phyloP scores from a whole-genome alignment of 2,113 vertebrate genomes.

The Muntiacus muntjak region DNA sequence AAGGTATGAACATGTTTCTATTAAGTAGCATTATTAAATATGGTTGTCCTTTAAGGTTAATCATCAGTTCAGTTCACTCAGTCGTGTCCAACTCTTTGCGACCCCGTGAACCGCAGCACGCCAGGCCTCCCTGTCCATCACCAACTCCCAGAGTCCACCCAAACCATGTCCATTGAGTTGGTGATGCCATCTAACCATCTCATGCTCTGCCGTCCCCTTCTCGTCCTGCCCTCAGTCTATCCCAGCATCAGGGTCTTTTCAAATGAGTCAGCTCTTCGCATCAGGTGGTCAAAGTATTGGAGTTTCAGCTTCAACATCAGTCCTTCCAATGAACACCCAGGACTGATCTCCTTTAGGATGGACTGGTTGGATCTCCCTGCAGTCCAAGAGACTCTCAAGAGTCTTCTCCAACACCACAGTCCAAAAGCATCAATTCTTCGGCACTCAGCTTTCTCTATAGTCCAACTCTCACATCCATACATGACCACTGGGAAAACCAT shows the following conservation, averaged over 20 bases:
- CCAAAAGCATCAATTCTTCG: neutral
- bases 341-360: too few species aligned
- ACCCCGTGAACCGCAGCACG: fast-evolving
- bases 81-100: neutral
- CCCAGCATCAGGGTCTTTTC: neutral
- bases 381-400: neutral
- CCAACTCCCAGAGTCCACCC: neutral
- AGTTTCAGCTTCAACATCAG: too few species aligned
- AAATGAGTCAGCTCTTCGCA: too few species aligned
- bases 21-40: slow-evolving; percentile 16
- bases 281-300: too few species aligned
- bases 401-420: neutral
- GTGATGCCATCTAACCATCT: neutral
- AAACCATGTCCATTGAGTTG: neutral
- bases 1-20: slow-evolving; percentile 83
- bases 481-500: neutral
- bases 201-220: neutral
- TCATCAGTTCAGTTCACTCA: neutral
- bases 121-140: neutral
- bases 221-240: neutral
- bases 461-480: neutral
- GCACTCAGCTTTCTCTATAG: neutral
- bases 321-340: too few species aligned
- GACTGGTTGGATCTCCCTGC: too few species aligned
- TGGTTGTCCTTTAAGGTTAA: neutral